A percentile compares a stretch with the other conserved stretches of the same genome.
Evolutionary conservation across 2,888 invertebrate genomes (phyloP).

Genomic region (Melanotus villosus): DNA sequence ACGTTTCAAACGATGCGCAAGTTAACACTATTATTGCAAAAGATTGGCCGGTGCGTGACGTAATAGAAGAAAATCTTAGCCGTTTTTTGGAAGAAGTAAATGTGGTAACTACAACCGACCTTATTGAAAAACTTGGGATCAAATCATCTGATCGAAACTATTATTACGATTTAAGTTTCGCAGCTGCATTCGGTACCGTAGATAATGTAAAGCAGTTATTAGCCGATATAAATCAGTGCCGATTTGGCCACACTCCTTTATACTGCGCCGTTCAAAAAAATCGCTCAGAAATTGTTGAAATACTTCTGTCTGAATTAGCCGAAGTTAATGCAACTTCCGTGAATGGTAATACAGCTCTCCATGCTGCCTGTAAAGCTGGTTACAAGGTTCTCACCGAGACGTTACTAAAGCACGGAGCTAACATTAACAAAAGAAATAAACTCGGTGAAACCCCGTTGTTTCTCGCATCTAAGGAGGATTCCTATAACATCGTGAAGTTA

Average conservation of each 20-base stretch:
- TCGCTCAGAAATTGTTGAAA: not conserved
- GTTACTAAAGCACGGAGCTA: too few relatives aligned
- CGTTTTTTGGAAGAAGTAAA: not conserved
- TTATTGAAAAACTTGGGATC: not conserved
- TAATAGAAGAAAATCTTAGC: not conserved
- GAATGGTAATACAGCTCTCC: too few relatives aligned
- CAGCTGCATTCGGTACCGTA: conserved; percentile 8
- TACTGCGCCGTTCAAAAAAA: not conserved
- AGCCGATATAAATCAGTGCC: not conserved
- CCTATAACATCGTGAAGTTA: too few relatives aligned
- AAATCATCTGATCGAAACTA: not conserved
- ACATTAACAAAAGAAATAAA: too few relatives aligned
- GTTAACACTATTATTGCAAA: not conserved
- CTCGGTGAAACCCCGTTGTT: too few relatives aligned
- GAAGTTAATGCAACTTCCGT: too few relatives aligned
- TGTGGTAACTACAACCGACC: not conserved
- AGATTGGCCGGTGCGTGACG: not conserved
- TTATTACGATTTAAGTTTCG: conserved; percentile 1
- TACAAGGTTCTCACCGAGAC: too few relatives aligned
- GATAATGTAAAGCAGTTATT: not conserved
- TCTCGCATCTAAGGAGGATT: too few relatives aligned
- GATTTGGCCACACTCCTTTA: not conserved
- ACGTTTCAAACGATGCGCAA: too few relatives aligned
- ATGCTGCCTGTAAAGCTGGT: too few relatives aligned
- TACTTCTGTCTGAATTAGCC: too few relatives aligned